Evolutionary conservation across 2,113 vertebrate genomes (phyloP).

Genomic region (Myiagra hebetior): DNA sequence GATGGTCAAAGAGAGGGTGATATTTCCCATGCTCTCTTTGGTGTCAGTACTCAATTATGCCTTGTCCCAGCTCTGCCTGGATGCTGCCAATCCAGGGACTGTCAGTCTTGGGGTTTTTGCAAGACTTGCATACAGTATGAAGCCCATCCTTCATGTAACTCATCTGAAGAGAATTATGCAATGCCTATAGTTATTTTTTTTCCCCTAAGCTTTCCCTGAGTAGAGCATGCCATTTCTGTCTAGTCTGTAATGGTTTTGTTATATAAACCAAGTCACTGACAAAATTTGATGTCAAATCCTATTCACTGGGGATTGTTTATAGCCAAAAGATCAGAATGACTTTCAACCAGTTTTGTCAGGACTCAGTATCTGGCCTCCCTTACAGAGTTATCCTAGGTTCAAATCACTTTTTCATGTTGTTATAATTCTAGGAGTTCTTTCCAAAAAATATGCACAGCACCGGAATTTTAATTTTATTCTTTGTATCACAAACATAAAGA

Average conservation of each 20-base stretch:
- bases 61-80: not conserved
- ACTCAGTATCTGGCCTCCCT: not conserved
- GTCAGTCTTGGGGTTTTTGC: not conserved
- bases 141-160: not conserved
- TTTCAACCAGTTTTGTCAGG: constrained; percentile 26
- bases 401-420: not conserved
- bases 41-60: not conserved
- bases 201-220: not conserved
- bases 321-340: constrained; percentile 31
- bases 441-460: not conserved
- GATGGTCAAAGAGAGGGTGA: not conserved
- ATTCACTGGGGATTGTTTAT: not conserved
- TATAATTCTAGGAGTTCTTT: not conserved
- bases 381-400: not conserved
- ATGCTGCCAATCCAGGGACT: not conserved
- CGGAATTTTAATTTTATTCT: not conserved
- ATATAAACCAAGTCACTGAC: not conserved
- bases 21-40: not conserved
- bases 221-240: not conserved
- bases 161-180: not conserved
- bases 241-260: not conserved
- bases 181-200: not conserved
- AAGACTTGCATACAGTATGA: not conserved
- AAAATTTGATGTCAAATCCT: constrained; percentile 19
- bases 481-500: not conserved